phyloP scores from a whole-genome alignment of 2,888 invertebrate species.

The Yponomeuta malinellus region DNA sequence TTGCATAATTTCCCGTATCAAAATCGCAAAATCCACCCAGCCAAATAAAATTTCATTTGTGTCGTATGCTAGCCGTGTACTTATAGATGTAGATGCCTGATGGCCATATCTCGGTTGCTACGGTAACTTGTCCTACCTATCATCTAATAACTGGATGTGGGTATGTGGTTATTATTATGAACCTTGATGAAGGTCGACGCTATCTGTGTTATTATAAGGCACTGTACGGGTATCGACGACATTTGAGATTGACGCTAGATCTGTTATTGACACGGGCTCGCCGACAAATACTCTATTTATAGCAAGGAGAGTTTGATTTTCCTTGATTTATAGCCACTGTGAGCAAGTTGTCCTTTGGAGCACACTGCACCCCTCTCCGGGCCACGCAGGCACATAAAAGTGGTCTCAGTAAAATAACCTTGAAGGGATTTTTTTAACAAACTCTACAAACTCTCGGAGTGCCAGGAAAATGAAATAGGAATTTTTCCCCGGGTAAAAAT shows the following conservation, averaged over 20 bases:
- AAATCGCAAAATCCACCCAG: no score
- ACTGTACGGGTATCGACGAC: background rate
- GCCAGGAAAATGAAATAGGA: background rate
- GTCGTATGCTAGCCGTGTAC: no score
- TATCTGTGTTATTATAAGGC: background rate
- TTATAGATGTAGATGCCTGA: no score
- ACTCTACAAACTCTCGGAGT: background rate
- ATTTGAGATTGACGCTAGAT: slow-evolving; percentile 24
- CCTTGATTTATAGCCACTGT: slow-evolving; percentile 25
- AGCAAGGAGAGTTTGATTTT: slow-evolving; percentile 16
- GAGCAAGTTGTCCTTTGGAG: slow-evolving; percentile 1
- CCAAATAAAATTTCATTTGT: no score
- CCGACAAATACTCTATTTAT: slow-evolving; percentile 35
- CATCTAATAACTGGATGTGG: background rate
- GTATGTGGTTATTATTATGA: background rate
- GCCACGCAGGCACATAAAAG: background rate
- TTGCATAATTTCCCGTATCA: no score
- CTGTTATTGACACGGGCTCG: slow-evolving; percentile 39
- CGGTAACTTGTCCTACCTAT: no score
- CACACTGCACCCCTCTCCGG: background rate
- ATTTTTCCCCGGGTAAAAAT: background rate
- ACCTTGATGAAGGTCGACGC: slow-evolving; percentile 4
- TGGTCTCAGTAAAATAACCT: background rate
- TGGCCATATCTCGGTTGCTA: no score
- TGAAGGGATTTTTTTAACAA: background rate